These are phyloP conservation scores for Ptychadena robeensis DNA, from an alignment of 2,797 vertebrate genomes.

Conservation along the genomic window DNA sequence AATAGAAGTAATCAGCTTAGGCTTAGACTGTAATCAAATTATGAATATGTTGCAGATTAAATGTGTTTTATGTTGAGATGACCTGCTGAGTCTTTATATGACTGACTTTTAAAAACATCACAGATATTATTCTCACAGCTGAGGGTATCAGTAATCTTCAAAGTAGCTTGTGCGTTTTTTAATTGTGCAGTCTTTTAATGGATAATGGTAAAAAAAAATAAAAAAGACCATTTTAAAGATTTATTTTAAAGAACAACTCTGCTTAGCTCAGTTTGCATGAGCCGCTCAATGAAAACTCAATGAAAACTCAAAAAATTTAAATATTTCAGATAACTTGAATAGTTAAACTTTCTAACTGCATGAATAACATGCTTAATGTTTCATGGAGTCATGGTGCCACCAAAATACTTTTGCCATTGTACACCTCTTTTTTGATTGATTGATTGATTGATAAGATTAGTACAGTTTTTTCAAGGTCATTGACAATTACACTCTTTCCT, in stretches of 20 bases:
- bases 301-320: neutral
- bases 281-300: neutral
- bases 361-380: too few relatives aligned
- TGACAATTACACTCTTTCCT: too few relatives aligned
- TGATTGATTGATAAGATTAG: too few relatives aligned
- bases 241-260: neutral
- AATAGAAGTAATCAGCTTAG: constrained; percentile 3
- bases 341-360: too few relatives aligned
- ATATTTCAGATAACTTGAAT: too few relatives aligned
- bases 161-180: neutral
- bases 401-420: too few relatives aligned
- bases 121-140: neutral
- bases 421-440: too few relatives aligned
- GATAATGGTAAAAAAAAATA: neutral
- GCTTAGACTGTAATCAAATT: constrained; percentile 8
- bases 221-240: neutral
- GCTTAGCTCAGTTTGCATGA: neutral
- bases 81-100: neutral
- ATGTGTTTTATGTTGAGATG: constrained; percentile 7
- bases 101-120: neutral
- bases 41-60: neutral
- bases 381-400: too few relatives aligned
- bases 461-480: too few relatives aligned
- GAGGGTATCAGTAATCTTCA: neutral
- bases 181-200: neutral